Evolutionary conservation across 2,113 vertebrate species (phyloP), one percentile per base, ranked within the genome.

Genomic region (Morone chrysops): DNA sequence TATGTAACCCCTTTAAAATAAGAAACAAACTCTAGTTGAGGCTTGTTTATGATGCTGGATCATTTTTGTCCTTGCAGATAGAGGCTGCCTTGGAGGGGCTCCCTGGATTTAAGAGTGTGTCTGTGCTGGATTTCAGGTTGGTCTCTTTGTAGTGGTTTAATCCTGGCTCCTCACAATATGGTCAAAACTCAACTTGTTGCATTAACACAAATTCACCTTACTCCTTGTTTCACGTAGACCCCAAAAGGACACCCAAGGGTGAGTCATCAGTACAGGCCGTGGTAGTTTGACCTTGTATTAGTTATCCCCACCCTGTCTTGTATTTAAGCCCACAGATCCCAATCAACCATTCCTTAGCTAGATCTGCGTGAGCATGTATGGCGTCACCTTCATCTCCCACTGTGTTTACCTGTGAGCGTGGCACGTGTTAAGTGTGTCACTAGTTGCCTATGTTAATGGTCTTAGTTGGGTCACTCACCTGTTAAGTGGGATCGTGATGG

Each of bases 41-140:
- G 54, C 17, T 73, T 50, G 63, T 36, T n/a, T 60, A 8, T 82
- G 17, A 80, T 18, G 10, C 20, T 25, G 43, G 13, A 54, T 80
- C 57, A 6, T 85, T 31, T 81, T 89, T 84, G 36, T 91, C 10
- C 87, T 61, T 91, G 87, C 88, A 99, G 98, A 96, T 99, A 50
- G 93, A 96, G 90, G 94, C 92, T 1, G 94, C 96, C 75, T 96
- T 98, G 92, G 86, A 95, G 91, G 95, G 88, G 41, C 92, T 98
- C 45, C 96, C 96, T 71, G 98, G 97, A 82, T 99, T 97, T 82
- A 97, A 96, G 87, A 95, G 80, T 70, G 95, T 97, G 40, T 93
- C 85, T 54, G 89, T 99, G 48, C 86, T 96, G 82, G 93, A 96
- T 86, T 97, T 98, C 93, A 98, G 97, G 98, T 98, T 93, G 95